Conservation (phyloP, 1,140 invertebrate genomes). For the Pogonomyrmex californicus region DNA sequence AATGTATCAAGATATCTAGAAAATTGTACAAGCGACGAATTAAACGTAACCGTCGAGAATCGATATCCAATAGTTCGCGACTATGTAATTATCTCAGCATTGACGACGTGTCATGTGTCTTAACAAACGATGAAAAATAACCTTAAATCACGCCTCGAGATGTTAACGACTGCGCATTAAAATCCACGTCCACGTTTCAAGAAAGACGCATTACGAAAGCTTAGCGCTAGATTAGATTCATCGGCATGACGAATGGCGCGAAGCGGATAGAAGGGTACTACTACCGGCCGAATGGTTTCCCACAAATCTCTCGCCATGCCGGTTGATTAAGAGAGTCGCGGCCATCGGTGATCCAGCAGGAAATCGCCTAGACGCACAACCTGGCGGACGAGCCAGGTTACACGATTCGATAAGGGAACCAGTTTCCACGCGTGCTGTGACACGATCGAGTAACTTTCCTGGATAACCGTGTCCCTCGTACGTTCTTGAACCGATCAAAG, state of each 20-base stretch:
- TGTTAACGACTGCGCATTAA: slow-evolving; percentile 43
- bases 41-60: not conserved
- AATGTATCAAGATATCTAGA: slow-evolving; percentile 16
- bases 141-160: slow-evolving; percentile 9
- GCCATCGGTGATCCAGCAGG: slow-evolving; percentile 48
- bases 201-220: slow-evolving; percentile 53
- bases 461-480: slow-evolving; percentile 46
- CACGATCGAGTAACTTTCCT: slow-evolving; percentile 66
- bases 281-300: slow-evolving; percentile 22
- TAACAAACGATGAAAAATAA: slow-evolving; percentile 8
- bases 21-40: not conserved
- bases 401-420: slow-evolving; percentile 67
- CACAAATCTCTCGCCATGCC: slow-evolving; percentile 65
- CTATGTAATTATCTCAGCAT: slow-evolving; percentile 8
- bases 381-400: slow-evolving; percentile 30
- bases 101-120: not conserved
- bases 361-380: slow-evolving; percentile 67
- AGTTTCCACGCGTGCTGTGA: slow-evolving; percentile 61
- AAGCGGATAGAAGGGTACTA: slow-evolving; percentile 18
- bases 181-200: slow-evolving; percentile 21
- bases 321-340: slow-evolving; percentile 66
- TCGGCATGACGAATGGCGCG: slow-evolving; percentile 48
- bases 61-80: too few relatives aligned
- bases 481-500: slow-evolving; percentile 44
- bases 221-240: slow-evolving; percentile 53